phyloP scores from a whole-genome alignment of 2,113 vertebrate species.

The Ondatra zibethicus region DNA sequence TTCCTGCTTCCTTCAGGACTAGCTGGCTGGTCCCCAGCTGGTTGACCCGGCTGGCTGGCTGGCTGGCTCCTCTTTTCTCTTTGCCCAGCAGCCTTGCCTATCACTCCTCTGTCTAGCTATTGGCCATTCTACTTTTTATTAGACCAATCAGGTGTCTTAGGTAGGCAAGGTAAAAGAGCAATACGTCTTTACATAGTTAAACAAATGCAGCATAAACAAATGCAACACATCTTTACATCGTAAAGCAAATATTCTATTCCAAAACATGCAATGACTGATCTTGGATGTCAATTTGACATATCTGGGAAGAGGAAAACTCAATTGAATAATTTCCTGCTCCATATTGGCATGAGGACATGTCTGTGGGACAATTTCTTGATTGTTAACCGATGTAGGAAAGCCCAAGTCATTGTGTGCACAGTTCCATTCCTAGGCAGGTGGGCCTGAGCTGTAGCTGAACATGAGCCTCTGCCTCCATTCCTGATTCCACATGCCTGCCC shows the following conservation, averaged over 20 bases:
- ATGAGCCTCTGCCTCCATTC: not conserved
- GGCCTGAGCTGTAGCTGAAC: not conserved
- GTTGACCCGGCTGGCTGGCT: too few relatives aligned
- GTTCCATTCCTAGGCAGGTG: not conserved
- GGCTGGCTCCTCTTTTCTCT: not conserved
- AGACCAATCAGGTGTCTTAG: not conserved
- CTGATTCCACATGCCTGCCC: not conserved
- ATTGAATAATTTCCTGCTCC: not conserved
- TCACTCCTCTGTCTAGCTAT: not conserved
- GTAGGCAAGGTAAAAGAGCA: not conserved
- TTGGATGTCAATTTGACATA: not conserved
- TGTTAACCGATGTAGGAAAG: too few relatives aligned
- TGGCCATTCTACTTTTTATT: not conserved
- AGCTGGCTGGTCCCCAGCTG: not conserved
- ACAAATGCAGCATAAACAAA: not conserved
- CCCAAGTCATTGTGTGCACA: not conserved
- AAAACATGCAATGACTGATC: not conserved
- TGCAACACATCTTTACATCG: not conserved
- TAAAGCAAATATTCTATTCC: not conserved
- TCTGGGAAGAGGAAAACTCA: not conserved
- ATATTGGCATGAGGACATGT: not conserved
- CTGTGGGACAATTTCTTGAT: not conserved
- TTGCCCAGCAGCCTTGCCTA: not conserved
- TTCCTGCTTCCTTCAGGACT: not conserved
- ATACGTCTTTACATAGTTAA: not conserved